Conservation (phyloP, 1,140 invertebrate species). For the Pentalonia nigronervosa region DNA sequence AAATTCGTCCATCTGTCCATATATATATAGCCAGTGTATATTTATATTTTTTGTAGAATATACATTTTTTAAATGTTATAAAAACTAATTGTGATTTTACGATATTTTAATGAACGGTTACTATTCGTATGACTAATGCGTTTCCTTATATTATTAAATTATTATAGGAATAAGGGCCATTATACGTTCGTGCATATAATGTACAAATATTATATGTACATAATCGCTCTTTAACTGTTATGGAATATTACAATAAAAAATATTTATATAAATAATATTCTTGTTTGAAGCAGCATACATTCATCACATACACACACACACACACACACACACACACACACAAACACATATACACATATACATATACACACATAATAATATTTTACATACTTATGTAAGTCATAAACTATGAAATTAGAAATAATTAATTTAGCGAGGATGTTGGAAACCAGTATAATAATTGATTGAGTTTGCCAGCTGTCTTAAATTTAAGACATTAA, state of each 20-base stretch:
- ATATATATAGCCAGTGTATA: not conserved
- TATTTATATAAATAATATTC: conserved; percentile 8
- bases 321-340: too few species aligned
- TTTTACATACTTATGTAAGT: not conserved
- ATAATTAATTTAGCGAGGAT: not conserved
- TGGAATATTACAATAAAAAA: not conserved
- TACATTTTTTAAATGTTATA: not conserved
- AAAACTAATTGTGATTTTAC: not conserved
- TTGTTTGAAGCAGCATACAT: not conserved
- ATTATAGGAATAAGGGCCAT: not conserved
- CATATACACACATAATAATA: not conserved
- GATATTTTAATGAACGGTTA: conserved; percentile 22
- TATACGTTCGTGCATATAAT: not conserved
- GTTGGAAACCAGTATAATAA: not conserved
- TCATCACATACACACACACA: too few species aligned
- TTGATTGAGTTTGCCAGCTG: not conserved
- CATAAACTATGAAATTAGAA: not conserved
- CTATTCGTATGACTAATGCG: not conserved
- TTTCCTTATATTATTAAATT: not conserved
- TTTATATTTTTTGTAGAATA: conserved; percentile 1
- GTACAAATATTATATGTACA: not conserved
- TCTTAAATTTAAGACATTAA: not conserved
- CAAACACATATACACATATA: too few species aligned
- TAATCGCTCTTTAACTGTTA: conserved; percentile 1
- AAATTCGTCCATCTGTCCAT: not conserved